Percentiles rank a stretch among this genome's conserved stretches.
Evolutionary conservation across 2,888 invertebrate species (phyloP).

Genomic region (Peribatodes rhomboidaria): DNA sequence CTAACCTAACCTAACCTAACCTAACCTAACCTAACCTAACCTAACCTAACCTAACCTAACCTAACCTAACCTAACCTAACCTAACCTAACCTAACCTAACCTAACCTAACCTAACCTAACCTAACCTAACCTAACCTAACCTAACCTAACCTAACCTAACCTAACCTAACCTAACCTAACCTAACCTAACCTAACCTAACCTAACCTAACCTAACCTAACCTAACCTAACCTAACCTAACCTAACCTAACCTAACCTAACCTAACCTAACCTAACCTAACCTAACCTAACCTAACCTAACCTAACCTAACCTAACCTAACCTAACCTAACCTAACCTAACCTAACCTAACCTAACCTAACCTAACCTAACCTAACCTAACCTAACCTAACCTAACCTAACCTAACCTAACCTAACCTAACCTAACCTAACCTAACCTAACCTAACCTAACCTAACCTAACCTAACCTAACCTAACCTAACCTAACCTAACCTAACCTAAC

Average conservation of each 20-base stretch:
- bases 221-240: constrained; percentile 33
- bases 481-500: constrained; percentile 36
- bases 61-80: constrained; percentile 46
- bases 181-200: constrained; percentile 40
- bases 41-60: constrained; percentile 39
- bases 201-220: constrained; percentile 35
- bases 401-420: constrained; percentile 43
- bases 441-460: constrained; percentile 37
- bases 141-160: constrained; percentile 33
- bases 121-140: constrained; percentile 31
- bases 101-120: constrained; percentile 32
- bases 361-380: constrained; percentile 45
- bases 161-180: constrained; percentile 41
- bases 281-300: constrained; percentile 5
- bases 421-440: constrained; percentile 39
- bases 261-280: constrained; percentile 12
- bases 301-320: constrained; percentile 23
- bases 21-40: constrained; percentile 45
- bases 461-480: constrained; percentile 36
- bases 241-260: constrained; percentile 24
- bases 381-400: constrained; percentile 39
- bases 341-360: constrained; percentile 43
- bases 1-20: constrained; percentile 48
- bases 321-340: constrained; percentile 41
- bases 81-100: constrained; percentile 34